A percentile compares a stretch with the other conserved stretches of the same genome.
Conservation (phyloP, 2,888 invertebrate species). For the Caenorhabditis sp. region DNA sequence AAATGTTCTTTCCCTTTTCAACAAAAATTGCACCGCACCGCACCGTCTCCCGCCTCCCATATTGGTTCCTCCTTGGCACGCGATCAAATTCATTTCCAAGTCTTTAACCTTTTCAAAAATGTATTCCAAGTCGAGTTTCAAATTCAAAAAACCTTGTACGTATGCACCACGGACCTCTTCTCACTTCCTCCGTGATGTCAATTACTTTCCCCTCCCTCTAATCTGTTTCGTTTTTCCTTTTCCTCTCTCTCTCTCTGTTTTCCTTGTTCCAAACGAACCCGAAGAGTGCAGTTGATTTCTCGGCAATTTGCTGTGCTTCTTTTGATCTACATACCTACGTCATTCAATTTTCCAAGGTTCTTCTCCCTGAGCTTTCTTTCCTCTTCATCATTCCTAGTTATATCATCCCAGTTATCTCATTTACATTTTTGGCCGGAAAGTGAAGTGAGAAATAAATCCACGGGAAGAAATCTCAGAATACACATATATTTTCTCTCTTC, state of each 20-base stretch:
- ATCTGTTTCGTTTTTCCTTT: neutral
- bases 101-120: conserved; percentile 18
- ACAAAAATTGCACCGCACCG: too few relatives aligned
- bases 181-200: neutral
- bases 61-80: conserved; percentile 2
- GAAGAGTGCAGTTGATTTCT: conserved; percentile 4
- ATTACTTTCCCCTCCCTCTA: conserved; percentile 11
- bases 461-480: neutral
- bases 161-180: conserved; percentile 6
- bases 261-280: neutral
- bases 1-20: too few relatives aligned
- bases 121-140: conserved; percentile 6
- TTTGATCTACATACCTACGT: neutral
- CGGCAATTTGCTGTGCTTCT: neutral
- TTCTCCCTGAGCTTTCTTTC: neutral
- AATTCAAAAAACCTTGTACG: conserved; percentile 1
- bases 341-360: neutral
- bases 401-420: conserved; percentile 17
- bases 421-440: conserved; percentile 49
- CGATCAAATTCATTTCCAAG: neutral
- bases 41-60: neutral
- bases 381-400: neutral
- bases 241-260: neutral
- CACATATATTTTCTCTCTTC: neutral
- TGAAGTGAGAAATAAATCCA: too few relatives aligned